Percentiles rank a stretch among this genome's conserved stretches.
phyloP scores from a whole-genome alignment of 2,797 vertebrate species.

The Xenentodon cancila region DNA sequence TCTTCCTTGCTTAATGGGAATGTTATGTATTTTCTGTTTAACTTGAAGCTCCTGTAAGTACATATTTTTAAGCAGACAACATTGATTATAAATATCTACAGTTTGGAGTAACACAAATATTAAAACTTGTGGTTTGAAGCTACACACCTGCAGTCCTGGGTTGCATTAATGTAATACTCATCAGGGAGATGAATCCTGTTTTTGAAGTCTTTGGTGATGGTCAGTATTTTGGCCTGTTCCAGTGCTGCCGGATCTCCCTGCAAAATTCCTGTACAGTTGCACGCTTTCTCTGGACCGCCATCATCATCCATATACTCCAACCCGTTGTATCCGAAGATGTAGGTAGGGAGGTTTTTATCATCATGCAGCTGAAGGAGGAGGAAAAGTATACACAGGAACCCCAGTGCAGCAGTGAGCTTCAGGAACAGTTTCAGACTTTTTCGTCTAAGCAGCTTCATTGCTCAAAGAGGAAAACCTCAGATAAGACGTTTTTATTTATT shows the following conservation, averaged over 20 bases:
- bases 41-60: slow-evolving; percentile 75
- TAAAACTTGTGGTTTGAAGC: neutral
- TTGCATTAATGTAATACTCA: slow-evolving; percentile 83
- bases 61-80: neutral
- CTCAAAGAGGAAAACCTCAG: slow-evolving; percentile 1
- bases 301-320: slow-evolving; percentile 73
- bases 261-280: slow-evolving; percentile 86
- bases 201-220: slow-evolving; percentile 74
- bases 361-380: neutral
- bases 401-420: slow-evolving; percentile 16
- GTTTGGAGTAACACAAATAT: neutral
- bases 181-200: slow-evolving; percentile 67
- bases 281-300: slow-evolving; percentile 58
- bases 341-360: neutral
- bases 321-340: slow-evolving; percentile 16
- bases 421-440: neutral
- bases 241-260: slow-evolving; percentile 80
- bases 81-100: neutral
- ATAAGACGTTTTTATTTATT: neutral
- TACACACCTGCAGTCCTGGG: slow-evolving; percentile 77
- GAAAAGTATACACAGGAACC: slow-evolving; percentile 14
- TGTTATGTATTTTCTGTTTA: slow-evolving; percentile 82
- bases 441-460: neutral
- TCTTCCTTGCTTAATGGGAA: slow-evolving; percentile 88
- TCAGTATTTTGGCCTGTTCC: slow-evolving; percentile 79